phyloP scores from a whole-genome alignment of 2,797 vertebrate genomes.

The Crocidura indochinensis region DNA sequence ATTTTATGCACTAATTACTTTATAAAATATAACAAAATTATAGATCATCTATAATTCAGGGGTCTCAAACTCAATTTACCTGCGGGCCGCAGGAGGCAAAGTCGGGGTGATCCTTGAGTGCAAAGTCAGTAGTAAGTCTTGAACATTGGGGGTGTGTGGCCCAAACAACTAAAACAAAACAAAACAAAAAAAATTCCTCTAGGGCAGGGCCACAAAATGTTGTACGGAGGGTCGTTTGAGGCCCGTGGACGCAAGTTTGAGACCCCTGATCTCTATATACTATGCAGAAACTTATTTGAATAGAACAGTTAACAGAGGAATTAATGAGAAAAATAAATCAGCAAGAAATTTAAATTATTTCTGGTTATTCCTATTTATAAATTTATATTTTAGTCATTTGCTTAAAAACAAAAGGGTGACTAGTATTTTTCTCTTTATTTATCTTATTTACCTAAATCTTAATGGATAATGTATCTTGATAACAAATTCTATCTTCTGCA shows the following conservation, averaged over 20 bases:
- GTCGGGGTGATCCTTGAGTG: no score
- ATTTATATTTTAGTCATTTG: background rate
- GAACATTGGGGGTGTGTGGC: no score
- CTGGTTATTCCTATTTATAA: slow-evolving; percentile 10
- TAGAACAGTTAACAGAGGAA: background rate
- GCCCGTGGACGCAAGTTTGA: no score
- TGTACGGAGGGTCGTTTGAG: no score
- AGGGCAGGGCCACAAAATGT: no score
- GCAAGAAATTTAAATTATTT: background rate
- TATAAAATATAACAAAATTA: slow-evolving; percentile 17
- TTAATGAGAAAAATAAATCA: background rate
- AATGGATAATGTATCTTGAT: background rate
- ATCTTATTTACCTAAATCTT: background rate
- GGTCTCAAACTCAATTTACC: no score
- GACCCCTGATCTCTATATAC: no score
- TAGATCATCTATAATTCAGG: no score
- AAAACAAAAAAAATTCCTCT: no score
- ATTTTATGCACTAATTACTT: background rate
- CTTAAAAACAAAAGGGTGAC: background rate
- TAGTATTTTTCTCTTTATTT: background rate
- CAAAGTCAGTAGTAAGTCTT: no score
- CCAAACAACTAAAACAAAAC: no score
- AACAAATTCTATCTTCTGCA: background rate
- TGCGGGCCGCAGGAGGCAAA: no score
- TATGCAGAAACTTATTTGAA: background rate